phyloP scores from a whole-genome alignment of 2,888 invertebrate species.

The Amblyteles armatorius region DNA sequence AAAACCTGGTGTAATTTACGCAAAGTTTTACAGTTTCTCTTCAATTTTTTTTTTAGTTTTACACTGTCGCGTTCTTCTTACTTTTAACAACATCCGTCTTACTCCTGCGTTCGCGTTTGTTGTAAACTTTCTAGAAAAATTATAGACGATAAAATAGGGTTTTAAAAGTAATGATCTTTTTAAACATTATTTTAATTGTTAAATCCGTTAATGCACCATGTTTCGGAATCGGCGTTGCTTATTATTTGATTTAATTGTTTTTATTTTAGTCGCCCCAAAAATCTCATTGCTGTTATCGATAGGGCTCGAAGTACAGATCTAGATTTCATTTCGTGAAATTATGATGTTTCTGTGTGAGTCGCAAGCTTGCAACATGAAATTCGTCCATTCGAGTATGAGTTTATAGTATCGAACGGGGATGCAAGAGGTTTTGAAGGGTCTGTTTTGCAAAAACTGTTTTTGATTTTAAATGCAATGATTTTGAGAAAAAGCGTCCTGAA shows the following conservation, averaged over 20 bases:
- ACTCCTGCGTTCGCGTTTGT: slow-evolving; percentile 17
- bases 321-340: not conserved
- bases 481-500: not conserved
- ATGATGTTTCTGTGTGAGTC: not conserved
- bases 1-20: slow-evolving; percentile 74
- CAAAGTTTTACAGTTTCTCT: slow-evolving; percentile 52
- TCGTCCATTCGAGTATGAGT: too few relatives aligned
- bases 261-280: slow-evolving; percentile 17
- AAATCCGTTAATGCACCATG: slow-evolving; percentile 28
- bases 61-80: slow-evolving; percentile 41
- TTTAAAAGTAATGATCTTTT: slow-evolving; percentile 10
- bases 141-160: slow-evolving; percentile 2
- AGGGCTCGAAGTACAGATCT: slow-evolving; percentile 3
- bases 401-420: not conserved
- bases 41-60: slow-evolving; percentile 29
- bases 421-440: slow-evolving; percentile 13
- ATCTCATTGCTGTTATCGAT: not conserved
- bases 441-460: too few relatives aligned
- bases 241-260: not conserved
- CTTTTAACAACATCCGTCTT: not conserved
- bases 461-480: not conserved
- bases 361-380: not conserved
- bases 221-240: not conserved
- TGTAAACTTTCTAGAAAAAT: slow-evolving; percentile 45
- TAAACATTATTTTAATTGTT: slow-evolving; percentile 15